Base-by-base conservation (phyloP, 2,113 vertebrate genomes). In the Salvelinus sp. region DNA sequence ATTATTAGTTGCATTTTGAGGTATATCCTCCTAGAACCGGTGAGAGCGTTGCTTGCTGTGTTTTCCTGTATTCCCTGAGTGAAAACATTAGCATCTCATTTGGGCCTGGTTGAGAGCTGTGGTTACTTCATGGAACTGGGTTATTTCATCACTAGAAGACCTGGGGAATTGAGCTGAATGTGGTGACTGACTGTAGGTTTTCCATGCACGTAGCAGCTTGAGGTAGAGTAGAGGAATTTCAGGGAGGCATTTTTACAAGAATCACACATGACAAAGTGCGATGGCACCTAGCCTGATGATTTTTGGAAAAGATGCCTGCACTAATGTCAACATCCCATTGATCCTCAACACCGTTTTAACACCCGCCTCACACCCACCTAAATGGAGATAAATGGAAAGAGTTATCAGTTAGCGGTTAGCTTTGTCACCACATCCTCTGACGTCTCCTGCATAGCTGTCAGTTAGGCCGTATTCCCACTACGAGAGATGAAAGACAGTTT, bases 61-160 rank as follows among this genome's bases (percentile, higher is more conserved):
- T 84, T 33, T 79, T 88, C 78, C 81, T 70, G 79, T 88, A 90
- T 88, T 91, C 85, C 89, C 89, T 64, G 85, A 86, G 88, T 88
- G 82, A 84, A 88, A 81, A 87, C 80, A 89, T 88, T 84, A 85
- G 81, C 89, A 86, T 91, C 86, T 90, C 84, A 90, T 92, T 91
- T 90, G 82, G 86, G 77, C 84, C 76, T 82, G 85, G 82, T 81
- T 76, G 70, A 63, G 68, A 60, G 54, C 48, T 75, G 75, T 77
- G 86, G 90, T 92, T 90, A 92, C 85, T 86, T 92, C 85, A 88
- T 76, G 82, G 76, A 85, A 68, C 80, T 1, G 44, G 73, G 77
- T 77, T 79, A 86, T 91, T 92, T 91, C 83, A 91, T 91, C 86
- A 88, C 79, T 25, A 69, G 64, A 76, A 86, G 67, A 67, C 68